Evolutionary conservation across 2,113 vertebrate species (phyloP).

Genomic region (Cheirogaleus medius): DNA sequence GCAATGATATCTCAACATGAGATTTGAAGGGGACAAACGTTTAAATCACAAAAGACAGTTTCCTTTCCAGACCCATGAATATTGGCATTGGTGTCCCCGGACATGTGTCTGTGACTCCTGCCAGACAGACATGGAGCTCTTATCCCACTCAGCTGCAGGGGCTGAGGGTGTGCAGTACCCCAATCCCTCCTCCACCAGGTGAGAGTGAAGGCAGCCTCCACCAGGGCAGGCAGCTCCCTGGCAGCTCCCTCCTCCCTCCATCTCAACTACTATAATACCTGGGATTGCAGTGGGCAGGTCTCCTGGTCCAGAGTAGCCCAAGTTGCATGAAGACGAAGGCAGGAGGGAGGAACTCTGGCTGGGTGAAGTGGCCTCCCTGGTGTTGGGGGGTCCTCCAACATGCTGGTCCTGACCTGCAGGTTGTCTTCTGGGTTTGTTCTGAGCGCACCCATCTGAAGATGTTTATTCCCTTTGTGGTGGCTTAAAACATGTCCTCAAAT

Average conservation of each 20-base stretch:
- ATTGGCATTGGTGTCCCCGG: neutral
- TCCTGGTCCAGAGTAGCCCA: neutral
- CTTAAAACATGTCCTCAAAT: neutral
- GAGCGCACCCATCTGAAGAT: neutral
- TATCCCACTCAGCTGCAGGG: neutral
- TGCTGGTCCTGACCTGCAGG: neutral
- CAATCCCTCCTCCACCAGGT: neutral
- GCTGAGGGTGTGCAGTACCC: fast-evolving
- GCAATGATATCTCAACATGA: neutral
- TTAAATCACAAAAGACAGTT: neutral
- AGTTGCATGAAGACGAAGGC: neutral
- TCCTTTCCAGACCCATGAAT: neutral
- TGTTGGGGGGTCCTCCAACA: neutral
- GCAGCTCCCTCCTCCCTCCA: neutral
- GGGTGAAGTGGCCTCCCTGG: neutral
- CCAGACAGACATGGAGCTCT: too few relatives aligned
- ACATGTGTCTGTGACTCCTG: neutral
- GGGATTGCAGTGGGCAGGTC: too few relatives aligned
- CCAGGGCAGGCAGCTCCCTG: neutral
- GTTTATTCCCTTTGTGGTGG: neutral
- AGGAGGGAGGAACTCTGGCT: neutral
- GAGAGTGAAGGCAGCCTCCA: neutral
- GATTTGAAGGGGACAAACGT: neutral
- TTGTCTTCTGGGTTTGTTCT: neutral
- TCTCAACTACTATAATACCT: neutral